phyloP scores from a whole-genome alignment of 1,140 invertebrate species.

The Camponotus floridanus region DNA sequence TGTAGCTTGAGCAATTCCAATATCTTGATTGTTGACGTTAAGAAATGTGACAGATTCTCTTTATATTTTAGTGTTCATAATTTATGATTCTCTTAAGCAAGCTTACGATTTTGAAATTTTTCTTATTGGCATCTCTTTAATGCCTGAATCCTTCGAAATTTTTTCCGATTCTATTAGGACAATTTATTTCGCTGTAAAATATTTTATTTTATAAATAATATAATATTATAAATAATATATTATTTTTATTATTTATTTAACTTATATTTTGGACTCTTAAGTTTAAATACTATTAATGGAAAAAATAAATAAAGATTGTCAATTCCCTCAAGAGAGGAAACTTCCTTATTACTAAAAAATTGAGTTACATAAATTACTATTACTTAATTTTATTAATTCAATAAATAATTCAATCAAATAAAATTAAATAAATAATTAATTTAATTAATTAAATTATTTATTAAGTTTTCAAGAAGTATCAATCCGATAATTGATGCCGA shows the following conservation, averaged over 20 bases:
- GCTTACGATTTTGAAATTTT: neutral
- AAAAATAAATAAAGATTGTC: neutral
- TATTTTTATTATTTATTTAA: neutral
- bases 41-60: neutral
- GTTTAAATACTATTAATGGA: neutral
- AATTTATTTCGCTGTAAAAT: neutral
- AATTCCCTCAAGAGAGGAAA: neutral
- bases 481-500: too few species aligned
- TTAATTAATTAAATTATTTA: too few species aligned
- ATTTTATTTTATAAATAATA: neutral
- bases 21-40: neutral
- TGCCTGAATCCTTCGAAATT: neutral
- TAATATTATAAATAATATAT: too few species aligned
- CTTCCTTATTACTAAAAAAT: neutral
- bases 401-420: too few species aligned
- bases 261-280: neutral
- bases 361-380: too few species aligned
- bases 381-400: too few species aligned
- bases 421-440: too few species aligned
- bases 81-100: neutral
- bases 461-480: too few species aligned
- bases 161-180: neutral
- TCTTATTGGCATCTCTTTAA: neutral
- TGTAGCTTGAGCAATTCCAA: neutral
- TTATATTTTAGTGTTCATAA: neutral